Evolutionary conservation across 2,113 vertebrate species (phyloP).

Genomic region (Tricholaema leucomelas): DNA sequence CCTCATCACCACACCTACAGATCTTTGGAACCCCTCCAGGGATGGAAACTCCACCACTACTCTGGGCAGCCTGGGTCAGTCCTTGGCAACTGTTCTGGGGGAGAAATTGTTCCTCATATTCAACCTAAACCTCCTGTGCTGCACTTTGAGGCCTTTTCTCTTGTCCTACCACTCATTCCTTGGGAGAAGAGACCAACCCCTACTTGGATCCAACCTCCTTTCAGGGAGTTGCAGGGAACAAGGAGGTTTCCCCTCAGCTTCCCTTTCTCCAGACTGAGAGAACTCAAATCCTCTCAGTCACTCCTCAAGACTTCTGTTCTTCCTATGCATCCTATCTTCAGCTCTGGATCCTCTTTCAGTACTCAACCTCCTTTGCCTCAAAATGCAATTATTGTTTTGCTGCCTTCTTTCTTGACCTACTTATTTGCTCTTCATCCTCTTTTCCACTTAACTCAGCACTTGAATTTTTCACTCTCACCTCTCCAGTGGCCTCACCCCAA

Average conservation of each 20-base stretch:
- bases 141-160: too few relatives aligned
- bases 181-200: too few relatives aligned
- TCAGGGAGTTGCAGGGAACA: too few relatives aligned
- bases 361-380: neutral
- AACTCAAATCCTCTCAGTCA: too few relatives aligned
- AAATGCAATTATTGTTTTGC: neutral
- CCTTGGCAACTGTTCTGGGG: neutral
- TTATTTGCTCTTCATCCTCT: neutral
- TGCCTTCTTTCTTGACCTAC: neutral
- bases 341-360: neutral
- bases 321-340: fast-evolving
- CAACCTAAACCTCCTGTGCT: neutral
- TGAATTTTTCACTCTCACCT: neutral
- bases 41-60: neutral
- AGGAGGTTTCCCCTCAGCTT: too few relatives aligned
- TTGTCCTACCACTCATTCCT: too few relatives aligned
- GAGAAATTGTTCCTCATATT: neutral
- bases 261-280: too few relatives aligned
- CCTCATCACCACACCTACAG: neutral
- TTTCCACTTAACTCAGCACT: too few relatives aligned
- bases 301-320: too few relatives aligned
- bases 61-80: too few relatives aligned
- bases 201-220: too few relatives aligned
- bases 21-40: neutral
- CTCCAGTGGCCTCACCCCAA: neutral